These are phyloP conservation scores for Samia ricini DNA, from an alignment of 1,140 invertebrate genomes.

Conservation along the genomic window DNA sequence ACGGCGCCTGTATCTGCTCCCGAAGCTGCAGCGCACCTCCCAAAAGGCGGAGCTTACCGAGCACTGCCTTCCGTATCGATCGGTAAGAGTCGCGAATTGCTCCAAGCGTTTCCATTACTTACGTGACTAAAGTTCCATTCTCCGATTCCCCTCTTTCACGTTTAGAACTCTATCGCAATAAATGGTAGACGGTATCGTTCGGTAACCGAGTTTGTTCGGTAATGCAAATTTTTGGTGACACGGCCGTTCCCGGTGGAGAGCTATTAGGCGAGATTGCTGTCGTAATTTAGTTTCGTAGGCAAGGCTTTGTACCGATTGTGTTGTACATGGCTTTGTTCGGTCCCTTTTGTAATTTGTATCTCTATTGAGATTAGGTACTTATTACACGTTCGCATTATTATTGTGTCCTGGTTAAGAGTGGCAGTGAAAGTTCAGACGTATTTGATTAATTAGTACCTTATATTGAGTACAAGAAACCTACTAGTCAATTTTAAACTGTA, in stretches of 20 bases:
- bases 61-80: constrained; percentile 72
- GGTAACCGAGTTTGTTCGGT: constrained; percentile 26
- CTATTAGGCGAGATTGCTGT: constrained; percentile 67
- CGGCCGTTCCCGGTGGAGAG: constrained; percentile 53
- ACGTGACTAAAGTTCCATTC: constrained; percentile 38
- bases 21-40: constrained; percentile 78
- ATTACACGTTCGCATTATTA: constrained; percentile 10
- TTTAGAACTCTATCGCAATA: constrained; percentile 45
- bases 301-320: constrained; percentile 59
- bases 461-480: no score
- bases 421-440: not conserved
- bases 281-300: constrained; percentile 69
- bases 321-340: constrained; percentile 40
- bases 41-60: constrained; percentile 62
- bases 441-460: constrained; percentile 4
- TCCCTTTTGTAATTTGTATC: constrained; percentile 45
- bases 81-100: constrained; percentile 53
- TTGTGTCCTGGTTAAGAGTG: constrained; percentile 26
- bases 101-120: constrained; percentile 31
- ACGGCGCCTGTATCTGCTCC: constrained; percentile 65
- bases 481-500: no score
- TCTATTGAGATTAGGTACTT: constrained; percentile 17
- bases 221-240: constrained; percentile 73
- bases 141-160: no score
- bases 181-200: constrained; percentile 37